Evolutionary conservation across 2,113 vertebrate genomes (phyloP).

Genomic region (Edolisoma coerulescens): DNA sequence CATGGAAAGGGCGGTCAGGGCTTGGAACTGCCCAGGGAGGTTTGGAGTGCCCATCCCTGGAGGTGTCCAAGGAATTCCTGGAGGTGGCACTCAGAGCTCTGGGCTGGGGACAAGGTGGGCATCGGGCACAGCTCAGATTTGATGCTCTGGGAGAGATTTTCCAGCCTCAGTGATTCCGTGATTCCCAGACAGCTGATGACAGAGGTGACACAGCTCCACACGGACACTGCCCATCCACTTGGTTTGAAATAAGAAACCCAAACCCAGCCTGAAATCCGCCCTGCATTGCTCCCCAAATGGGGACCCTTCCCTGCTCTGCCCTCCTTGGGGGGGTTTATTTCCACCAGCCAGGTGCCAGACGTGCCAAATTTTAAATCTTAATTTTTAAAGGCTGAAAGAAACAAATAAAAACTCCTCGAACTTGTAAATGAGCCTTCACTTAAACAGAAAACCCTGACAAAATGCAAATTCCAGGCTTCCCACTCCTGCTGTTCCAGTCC

Average conservation of each 20-base stretch:
- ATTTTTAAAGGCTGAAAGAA: neutral
- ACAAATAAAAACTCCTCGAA: neutral
- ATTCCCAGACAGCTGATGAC: neutral
- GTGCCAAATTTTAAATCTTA: neutral
- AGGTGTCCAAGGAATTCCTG: neutral
- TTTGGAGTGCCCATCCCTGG: neutral
- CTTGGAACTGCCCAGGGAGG: neutral
- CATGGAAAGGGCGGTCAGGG: neutral
- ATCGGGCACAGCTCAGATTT: rapidly evolving
- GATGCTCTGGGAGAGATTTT: neutral
- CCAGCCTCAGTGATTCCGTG: rapidly evolving
- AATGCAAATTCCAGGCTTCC: neutral
- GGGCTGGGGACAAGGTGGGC: neutral
- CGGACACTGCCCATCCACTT: neutral
- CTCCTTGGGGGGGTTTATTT: neutral
- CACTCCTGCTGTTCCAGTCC: neutral
- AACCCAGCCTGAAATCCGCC: rapidly evolving
- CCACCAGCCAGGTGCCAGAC: neutral
- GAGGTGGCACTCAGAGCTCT: rapidly evolving
- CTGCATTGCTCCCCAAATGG: rapidly evolving
- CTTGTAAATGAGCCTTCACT: neutral
- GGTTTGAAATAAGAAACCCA: neutral
- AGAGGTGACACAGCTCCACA: neutral
- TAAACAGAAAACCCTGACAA: neutral
- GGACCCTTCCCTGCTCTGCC: neutral